Evolutionary conservation across 2,888 invertebrate genomes (phyloP), one percentile per base, ranked within the genome.

Genomic region (Andrena bucephala): DNA sequence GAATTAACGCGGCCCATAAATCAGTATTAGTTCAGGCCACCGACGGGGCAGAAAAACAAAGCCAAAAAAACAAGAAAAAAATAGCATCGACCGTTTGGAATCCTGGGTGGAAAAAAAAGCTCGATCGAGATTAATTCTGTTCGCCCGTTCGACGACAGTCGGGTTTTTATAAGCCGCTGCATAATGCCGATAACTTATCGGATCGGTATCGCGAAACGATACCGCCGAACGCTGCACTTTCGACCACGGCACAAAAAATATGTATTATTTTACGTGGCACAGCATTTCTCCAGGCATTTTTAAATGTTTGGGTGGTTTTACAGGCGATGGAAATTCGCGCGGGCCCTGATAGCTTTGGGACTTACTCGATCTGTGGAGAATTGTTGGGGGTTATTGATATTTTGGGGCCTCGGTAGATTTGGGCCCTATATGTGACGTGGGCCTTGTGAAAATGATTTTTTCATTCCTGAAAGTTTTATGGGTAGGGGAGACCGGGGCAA

Each of bases 131-230:
- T 87, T 85, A 85, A 87, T 87, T 80, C 84, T 67, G 84, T 79
- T 81, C 65, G 81, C 50, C 36, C 85, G 81, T 71, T 84, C 87
- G 80, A 87, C 87, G 87, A 87, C 87, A 87, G 87, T 85, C 84
- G 77, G 78, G 71, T 87, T 87, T 87, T 87, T 85, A 87, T 87
- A 85, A 87, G 85, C 87, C 87, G 81, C 84, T 87, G 87, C 87
- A 87, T 87, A 87, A 87, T 87, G 81, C 85, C 87, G 87, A 87
- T 87, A 87, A 84, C 85, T 80, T 87, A 87, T 87, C 87, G 81
- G 81, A 73, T 63, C 27, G 78, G 81, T 78, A 87, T 87, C 77
- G 77, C 54, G 57, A 59, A 75, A 67, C 80, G 85, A 84, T 79
- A 76, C 68, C 57, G 5, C 73, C 10, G 20, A 52, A 66, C 52